phyloP scores from a whole-genome alignment of 2,113 vertebrate species.

The Beaufortia kweichowensis region DNA sequence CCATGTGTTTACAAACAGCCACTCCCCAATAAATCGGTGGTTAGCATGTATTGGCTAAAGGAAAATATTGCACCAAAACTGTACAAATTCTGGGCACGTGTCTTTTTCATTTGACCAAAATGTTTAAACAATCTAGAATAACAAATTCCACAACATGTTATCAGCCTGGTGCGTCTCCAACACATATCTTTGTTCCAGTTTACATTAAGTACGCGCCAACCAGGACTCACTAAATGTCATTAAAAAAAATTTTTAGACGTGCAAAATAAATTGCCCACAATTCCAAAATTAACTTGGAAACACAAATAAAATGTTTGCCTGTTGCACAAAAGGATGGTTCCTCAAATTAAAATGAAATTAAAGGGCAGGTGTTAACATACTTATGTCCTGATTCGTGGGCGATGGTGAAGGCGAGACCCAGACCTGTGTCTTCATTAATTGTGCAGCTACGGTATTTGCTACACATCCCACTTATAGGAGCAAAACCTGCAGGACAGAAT shows the following conservation, averaged over 20 bases:
- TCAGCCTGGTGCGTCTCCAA: conserved; percentile 24
- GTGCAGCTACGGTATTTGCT: conserved; percentile 97
- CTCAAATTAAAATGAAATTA: conserved; percentile 17
- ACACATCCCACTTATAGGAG: conserved; percentile 98
- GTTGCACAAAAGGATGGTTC: conserved; percentile 51
- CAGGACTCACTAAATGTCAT: conserved; percentile 15
- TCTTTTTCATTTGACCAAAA: conserved; percentile 18
- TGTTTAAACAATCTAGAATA: conserved; percentile 14
- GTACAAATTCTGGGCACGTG: conserved; percentile 30
- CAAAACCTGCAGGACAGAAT: conserved; percentile 84
- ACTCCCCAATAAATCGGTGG: conserved; percentile 40
- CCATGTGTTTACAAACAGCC: conserved; percentile 42
- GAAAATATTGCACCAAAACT: conserved; percentile 37
- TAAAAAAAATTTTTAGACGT: conserved; percentile 51
- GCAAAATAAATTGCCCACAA: conserved; percentile 51
- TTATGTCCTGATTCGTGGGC: conserved; percentile 98
- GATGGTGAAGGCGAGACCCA: conserved; percentile 95
- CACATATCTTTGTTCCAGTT: conserved; percentile 37
- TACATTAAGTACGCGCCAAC: conserved; percentile 51
- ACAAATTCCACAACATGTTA: conserved; percentile 47
- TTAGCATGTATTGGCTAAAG: conserved; percentile 42
- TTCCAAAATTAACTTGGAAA: conserved; percentile 61
- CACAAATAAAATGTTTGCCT: conserved; percentile 58
- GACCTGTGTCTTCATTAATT: conserved; percentile 97
- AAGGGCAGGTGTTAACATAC: conserved; percentile 71